Conservation (phyloP, 2,797 vertebrate species). For the Vespertilio murinus region DNA sequence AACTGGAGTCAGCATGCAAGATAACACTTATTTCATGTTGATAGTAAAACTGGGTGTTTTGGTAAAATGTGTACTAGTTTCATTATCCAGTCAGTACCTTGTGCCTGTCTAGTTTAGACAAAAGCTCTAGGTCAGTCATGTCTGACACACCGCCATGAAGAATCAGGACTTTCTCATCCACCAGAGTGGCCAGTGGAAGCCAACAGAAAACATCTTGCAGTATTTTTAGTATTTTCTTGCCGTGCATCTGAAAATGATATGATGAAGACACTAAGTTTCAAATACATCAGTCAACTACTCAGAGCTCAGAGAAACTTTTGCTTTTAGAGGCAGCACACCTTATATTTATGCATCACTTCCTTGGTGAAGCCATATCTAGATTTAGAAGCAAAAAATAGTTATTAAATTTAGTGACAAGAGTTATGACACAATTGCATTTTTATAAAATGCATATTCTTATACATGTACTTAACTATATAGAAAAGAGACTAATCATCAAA, state of each 20-base stretch:
- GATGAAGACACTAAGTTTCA: background rate
- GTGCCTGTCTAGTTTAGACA: slow-evolving; percentile 89
- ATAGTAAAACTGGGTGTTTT: background rate
- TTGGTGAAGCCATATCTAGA: slow-evolving; percentile 95
- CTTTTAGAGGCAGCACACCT: slow-evolving; percentile 83
- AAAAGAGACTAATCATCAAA: background rate
- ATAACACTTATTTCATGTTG: background rate
- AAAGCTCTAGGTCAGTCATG: slow-evolving; percentile 88
- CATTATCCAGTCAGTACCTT: slow-evolving; percentile 85
- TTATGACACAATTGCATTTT: background rate
- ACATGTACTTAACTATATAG: background rate
- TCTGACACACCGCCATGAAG: slow-evolving; percentile 95
- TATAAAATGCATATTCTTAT: background rate
- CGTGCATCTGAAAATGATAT: slow-evolving; percentile 86
- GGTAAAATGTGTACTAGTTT: background rate
- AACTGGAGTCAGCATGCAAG: background rate
- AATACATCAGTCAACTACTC: background rate
- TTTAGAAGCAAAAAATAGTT: slow-evolving; percentile 64
- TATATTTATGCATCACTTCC: slow-evolving; percentile 95
- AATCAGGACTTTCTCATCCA: slow-evolving; percentile 93
- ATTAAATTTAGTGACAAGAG: slow-evolving; percentile 5
- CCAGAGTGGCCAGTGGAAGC: slow-evolving; percentile 93
- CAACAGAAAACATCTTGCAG: slow-evolving; percentile 94
- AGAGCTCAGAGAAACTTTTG: background rate
- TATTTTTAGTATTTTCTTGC: slow-evolving; percentile 92